Evolutionary conservation across 2,888 invertebrate genomes (phyloP).

Genomic region (Orgyia antiqua): DNA sequence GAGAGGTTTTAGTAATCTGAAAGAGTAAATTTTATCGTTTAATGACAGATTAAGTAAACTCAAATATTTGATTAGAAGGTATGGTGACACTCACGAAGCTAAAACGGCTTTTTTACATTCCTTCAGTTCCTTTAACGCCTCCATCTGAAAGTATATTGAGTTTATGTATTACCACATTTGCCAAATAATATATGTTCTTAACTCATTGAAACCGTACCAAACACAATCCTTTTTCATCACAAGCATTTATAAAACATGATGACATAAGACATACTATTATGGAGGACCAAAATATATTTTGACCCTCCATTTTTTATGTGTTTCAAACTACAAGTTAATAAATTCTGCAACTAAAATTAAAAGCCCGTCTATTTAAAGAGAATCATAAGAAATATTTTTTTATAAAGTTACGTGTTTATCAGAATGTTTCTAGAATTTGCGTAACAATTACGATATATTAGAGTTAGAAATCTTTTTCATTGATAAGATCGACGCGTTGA

Average conservation of each 20-base stretch:
- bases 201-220: conserved; percentile 40
- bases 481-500: conserved; percentile 36
- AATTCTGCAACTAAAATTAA: conserved; percentile 13
- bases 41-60: too few species aligned
- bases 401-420: conserved; percentile 31
- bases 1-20: conserved; percentile 60
- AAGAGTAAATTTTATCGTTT: too few species aligned
- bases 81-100: conserved; percentile 52
- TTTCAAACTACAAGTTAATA: conserved; percentile 7
- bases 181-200: neutral
- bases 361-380: conserved; percentile 31
- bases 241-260: conserved; percentile 41
- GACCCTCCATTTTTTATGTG: conserved; percentile 37
- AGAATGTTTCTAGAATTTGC: conserved; percentile 22
- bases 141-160: conserved; percentile 41
- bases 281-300: conserved; percentile 56
- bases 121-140: conserved; percentile 62
- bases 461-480: conserved; percentile 3
- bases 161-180: neutral
- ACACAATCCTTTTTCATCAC: conserved; percentile 56
- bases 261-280: conserved; percentile 45
- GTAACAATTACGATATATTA: conserved; percentile 14
- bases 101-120: conserved; percentile 60
- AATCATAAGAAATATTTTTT: too few species aligned
- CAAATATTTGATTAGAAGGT: too few species aligned